Evolutionary conservation across 1,140 invertebrate species (phyloP), one percentile per base, ranked within the genome.

Genomic region (Tetramorium simillimum): DNA sequence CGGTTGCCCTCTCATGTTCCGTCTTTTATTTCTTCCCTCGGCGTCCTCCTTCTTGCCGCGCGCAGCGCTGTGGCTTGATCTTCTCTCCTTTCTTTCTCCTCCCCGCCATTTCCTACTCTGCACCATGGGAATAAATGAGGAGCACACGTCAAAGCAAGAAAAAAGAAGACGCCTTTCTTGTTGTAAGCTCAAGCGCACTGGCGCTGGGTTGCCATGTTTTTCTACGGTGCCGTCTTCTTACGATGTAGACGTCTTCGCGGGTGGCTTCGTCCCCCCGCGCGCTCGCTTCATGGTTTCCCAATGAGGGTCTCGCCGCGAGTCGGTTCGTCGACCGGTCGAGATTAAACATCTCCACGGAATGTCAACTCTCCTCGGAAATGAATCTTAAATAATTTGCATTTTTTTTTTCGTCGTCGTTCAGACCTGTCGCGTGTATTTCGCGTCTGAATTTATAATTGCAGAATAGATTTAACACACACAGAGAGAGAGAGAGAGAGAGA

Each of bases 41-140:
- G 37, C 60, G 53, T 81, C 60, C 24, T 72, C 33, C 75, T 88
- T 70, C 49, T 56, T 80, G 49, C 58, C 51, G 40, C n/a, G n/a
- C 40, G 82, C 76, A 33, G 28, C 56, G 67, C 69, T 14, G 33
- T 33, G 18, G 63, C 76, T 70, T 86, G 69, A 78, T 82, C 73
- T 72, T 75, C 60, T 40, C 85, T 65, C 37, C 63, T 75, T 65
- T 49, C 69, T 89, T 82, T 72, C 49, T 73, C 76, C 80, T 73
- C 40, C 37, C 56, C 21, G 70, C 37, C 16, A 89, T 92, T 92
- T 88, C 67, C 80, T 40, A 78, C 67, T 88, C 89, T 75, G 80
- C 87, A 85, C 80, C 82, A 37, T 82, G 78, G 89, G 92, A 93
- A 94, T 93, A 94, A 94, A 94, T 93, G 92, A 93, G 92, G 91